phyloP scores from a whole-genome alignment of 2,888 invertebrate genomes.

The Sinelater perroti region DNA sequence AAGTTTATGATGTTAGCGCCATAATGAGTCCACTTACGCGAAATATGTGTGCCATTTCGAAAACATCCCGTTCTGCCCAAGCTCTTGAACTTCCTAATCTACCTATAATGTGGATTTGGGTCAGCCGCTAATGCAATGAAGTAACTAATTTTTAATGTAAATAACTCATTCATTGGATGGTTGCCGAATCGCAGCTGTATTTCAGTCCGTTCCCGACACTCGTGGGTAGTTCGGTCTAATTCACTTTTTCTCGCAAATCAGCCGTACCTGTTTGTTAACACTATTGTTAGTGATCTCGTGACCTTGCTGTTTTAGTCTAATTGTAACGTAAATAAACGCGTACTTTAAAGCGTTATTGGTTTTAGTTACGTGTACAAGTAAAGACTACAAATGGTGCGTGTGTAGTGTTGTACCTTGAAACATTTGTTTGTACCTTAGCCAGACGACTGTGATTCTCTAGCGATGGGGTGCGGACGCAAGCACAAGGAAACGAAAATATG shows the following conservation, averaged over 20 bases:
- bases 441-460: background rate
- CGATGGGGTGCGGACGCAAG: conserved; percentile 25
- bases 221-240: conserved; percentile 11
- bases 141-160: conserved; percentile 31
- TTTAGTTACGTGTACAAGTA: background rate
- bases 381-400: background rate
- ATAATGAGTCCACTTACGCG: too few relatives aligned
- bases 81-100: conserved; percentile 8
- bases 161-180: conserved; percentile 26
- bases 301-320: conserved; percentile 1
- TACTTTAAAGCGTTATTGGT: background rate
- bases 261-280: background rate
- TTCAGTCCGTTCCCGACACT: conserved; percentile 22
- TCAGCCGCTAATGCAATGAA: conserved; percentile 27
- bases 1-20: too few relatives aligned
- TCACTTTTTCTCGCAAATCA: too few relatives aligned
- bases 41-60: too few relatives aligned
- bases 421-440: background rate
- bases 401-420: background rate
- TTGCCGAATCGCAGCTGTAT: conserved; percentile 29
- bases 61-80: background rate
- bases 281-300: background rate
- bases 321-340: conserved; percentile 6
- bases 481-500: conserved; percentile 31
- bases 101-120: conserved; percentile 21